Conservation (phyloP, 2,888 invertebrate species). For the Aleiodes alternator region DNA sequence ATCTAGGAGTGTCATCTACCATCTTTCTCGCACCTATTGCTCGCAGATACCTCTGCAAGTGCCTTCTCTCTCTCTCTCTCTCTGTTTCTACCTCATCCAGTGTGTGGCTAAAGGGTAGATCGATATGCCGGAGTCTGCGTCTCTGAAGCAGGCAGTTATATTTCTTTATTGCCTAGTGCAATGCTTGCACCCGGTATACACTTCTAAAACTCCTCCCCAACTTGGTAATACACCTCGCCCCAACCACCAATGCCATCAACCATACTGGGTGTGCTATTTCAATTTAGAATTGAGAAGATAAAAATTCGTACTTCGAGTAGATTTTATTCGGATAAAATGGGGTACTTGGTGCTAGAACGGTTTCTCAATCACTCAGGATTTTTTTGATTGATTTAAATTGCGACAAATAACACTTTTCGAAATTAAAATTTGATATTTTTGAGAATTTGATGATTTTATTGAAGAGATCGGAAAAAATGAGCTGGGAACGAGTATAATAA, state of each 20-base stretch:
- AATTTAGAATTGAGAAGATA: slow-evolving; percentile 3
- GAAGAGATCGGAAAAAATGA: neutral
- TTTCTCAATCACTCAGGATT: neutral
- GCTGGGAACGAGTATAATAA: neutral
- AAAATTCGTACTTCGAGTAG: neutral
- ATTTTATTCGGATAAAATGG: slow-evolving; percentile 31
- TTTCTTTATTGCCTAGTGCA: slow-evolving; percentile 62
- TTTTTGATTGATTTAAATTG: too few species aligned
- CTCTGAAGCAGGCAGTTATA: slow-evolving; percentile 56
- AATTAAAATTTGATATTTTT: too few species aligned
- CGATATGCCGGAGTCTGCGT: slow-evolving; percentile 75
- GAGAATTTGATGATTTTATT: neutral
- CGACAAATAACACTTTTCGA: neutral
- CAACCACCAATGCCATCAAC: slow-evolving; percentile 33
- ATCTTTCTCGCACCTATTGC: neutral
- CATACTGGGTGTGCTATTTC: slow-evolving; percentile 22
- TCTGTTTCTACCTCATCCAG: slow-evolving; percentile 49
- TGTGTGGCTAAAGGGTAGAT: slow-evolving; percentile 58
- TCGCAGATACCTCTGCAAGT: neutral
- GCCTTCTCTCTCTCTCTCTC: slow-evolving; percentile 48
- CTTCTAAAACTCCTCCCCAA: slow-evolving; percentile 39
- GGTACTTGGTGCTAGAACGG: neutral
- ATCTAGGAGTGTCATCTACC: slow-evolving; percentile 5
- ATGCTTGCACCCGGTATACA: slow-evolving; percentile 62
- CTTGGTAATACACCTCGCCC: slow-evolving; percentile 12